Conservation (phyloP, 2,113 vertebrate species). For the Camelus dromedarius region DNA sequence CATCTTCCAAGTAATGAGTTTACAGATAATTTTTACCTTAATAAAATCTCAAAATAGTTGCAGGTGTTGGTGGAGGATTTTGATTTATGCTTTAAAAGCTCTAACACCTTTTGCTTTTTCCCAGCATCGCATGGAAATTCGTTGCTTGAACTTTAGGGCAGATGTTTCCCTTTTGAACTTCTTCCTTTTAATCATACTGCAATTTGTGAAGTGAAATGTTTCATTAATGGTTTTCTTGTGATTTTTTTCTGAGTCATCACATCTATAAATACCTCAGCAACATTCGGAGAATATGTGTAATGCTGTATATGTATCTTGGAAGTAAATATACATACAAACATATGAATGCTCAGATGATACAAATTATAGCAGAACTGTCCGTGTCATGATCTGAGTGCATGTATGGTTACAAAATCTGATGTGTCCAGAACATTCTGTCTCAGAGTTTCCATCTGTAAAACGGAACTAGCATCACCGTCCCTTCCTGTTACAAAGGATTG, state of each 20-base stretch:
- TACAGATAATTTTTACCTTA: slow-evolving; percentile 57
- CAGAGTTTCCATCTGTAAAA: slow-evolving; percentile 39
- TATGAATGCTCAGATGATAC: neutral
- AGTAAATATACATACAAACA: neutral
- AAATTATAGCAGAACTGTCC: neutral
- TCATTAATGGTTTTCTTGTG: slow-evolving; percentile 23
- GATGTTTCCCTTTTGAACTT: slow-evolving; percentile 11
- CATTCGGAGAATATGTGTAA: neutral
- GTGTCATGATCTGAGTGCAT: neutral
- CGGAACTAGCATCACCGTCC: neutral
- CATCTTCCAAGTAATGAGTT: slow-evolving; percentile 49
- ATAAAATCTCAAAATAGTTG: slow-evolving; percentile 49
- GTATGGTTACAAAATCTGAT: neutral
- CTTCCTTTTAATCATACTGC: slow-evolving; percentile 29
- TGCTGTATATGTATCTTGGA: neutral
- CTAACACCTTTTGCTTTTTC: slow-evolving; percentile 45
- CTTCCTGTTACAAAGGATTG: neutral
- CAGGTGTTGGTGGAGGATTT: slow-evolving; percentile 17
- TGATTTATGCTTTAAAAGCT: slow-evolving; percentile 42
- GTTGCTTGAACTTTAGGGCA: slow-evolving; percentile 29
- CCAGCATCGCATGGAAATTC: slow-evolving; percentile 10
- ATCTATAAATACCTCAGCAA: neutral
- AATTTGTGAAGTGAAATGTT: slow-evolving; percentile 33
- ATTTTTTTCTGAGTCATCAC: neutral
- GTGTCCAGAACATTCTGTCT: neutral